Base-by-base conservation (phyloP, 2,888 invertebrate species). In the Entomobrya multifasciata region DNA sequence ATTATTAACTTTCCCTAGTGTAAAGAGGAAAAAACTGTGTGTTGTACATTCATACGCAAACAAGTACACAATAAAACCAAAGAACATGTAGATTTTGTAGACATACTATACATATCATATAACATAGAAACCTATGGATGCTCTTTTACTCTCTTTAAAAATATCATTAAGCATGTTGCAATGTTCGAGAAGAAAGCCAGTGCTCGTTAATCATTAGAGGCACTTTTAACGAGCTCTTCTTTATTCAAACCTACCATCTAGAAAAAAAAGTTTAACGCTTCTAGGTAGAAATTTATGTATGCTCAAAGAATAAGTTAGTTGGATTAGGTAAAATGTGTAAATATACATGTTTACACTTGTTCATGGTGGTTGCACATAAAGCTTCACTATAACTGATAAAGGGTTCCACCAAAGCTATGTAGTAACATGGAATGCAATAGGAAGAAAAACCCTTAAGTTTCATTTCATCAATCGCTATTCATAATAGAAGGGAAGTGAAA, bases 171-270 rank as follows among this genome's bases (percentile, higher is more conserved):
- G 20, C 41, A 22, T 13, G 20, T 41, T n/a, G 13, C 22, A n/a
- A n/a, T 65, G 44, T 78, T 78, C 15, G 22, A 3, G 30, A 13
- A 62, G 49, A 67, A 79, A 79, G 79, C 67, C 65, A 11, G 70
- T 25, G 70, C 80, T 80, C 80, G 80, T 80, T 70, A 70, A 80
- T 80, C 80, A 70, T 80, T 80, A 36, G 36, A 67, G 22, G n/a
- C 15, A 65, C 52, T 52, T 74, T 47, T 74, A 74, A 52, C 74
- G 52, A 74, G 74, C 11, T 52, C 49, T 30, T 30, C 74, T 47
- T 41, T 74, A 5, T 30, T 30, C 62, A 62, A n/a, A n/a, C n/a
- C 62, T 30, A 27, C n/a, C 0, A n/a, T 30, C 30, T 62, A 27
- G 30, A n/a, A 30, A 30, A 30, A 25, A 15, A 30, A 62, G 30